These are phyloP conservation scores for Trichosurus vulpecula DNA, from an alignment of 2,797 vertebrate genomes.

Conservation along the genomic window DNA sequence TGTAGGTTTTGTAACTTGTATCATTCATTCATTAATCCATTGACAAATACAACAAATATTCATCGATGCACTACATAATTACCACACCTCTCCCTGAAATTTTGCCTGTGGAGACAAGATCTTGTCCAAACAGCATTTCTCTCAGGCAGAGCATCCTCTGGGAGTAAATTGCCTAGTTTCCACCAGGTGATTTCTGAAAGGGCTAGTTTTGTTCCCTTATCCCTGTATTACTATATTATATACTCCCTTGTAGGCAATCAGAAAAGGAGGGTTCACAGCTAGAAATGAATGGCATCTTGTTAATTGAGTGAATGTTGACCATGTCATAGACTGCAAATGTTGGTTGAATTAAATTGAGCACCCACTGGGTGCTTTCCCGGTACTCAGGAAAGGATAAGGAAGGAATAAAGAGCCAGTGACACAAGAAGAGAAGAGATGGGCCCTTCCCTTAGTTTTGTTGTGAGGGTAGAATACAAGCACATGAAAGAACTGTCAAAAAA, in stretches of 20 bases:
- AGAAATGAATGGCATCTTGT: slow-evolving; percentile 38
- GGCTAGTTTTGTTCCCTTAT: slow-evolving; percentile 29
- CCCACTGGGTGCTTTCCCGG: not conserved
- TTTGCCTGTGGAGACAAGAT: slow-evolving; percentile 4
- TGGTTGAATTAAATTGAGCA: not conserved
- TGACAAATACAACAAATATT: not conserved
- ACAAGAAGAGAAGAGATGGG: not conserved
- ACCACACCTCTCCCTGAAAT: not conserved
- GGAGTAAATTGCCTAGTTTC: not conserved
- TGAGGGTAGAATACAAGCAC: not conserved
- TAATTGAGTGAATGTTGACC: slow-evolving; percentile 7
- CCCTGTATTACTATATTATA: not conserved
- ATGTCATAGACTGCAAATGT: not conserved
- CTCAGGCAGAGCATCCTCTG: slow-evolving; percentile 2
- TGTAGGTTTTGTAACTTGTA: not conserved
- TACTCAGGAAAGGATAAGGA: not conserved
- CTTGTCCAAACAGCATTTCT: slow-evolving; percentile 8
- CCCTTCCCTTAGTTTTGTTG: not conserved
- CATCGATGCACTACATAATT: not conserved
- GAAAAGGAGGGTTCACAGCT: not conserved
- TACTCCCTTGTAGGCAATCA: not conserved
- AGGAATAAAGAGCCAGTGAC: not conserved
- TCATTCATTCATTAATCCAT: not conserved
- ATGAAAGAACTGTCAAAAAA: not conserved
- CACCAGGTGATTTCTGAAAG: not conserved